Evolutionary conservation across 2,113 vertebrate genomes (phyloP), one percentile per base, ranked within the genome.

Genomic region (Anoplopoma fimbria): DNA sequence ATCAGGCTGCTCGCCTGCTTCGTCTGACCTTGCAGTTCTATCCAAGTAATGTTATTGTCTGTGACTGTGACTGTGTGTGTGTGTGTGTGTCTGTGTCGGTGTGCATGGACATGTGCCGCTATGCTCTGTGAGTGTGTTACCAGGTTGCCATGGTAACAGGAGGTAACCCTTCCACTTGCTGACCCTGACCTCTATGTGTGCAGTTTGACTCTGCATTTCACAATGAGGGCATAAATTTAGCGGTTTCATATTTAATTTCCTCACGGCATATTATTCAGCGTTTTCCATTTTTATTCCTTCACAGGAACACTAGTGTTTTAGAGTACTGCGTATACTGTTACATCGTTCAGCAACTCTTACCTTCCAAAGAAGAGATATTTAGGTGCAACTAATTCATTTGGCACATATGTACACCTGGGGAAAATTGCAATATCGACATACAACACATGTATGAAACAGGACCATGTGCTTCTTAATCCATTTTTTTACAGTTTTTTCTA

Each of bases 311-410:
- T 13, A 47, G 27, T 9, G 8, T 57, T 33, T 31, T 31, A 47
- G 12, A 47, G 1, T 13, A 29, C 57, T 27, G 25, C 9, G 7
- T 19, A 23, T 5, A 23, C 36, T 27, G 45, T 40, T 45, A 58
- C 27, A 69, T 75, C 55, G 38, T 60, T 19, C 38, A 34, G 67
- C 10, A 60, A 38, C 21, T 40, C 17, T 23, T 8, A 33, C 40
- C 63, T 34, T 67, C 60, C 67, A 76, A 31, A 60, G 21, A 4
- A 25, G 31, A 61, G 27, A 34, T 73, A 64, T 64, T 79, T 57
- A 69, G 27, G 31, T 36, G 60, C 31, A 82, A 58, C 47, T 82
- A 82, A 79, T 69, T 40, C 13, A 85, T 72, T 82, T 88, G 69
- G n/a, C n/a, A n/a, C n/a, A n/a, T n/a, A n/a, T n/a, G n/a, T n/a